These are phyloP conservation scores for Tenthredo distinguenda DNA, from an alignment of 2,888 invertebrate genomes.

Conservation along the genomic window DNA sequence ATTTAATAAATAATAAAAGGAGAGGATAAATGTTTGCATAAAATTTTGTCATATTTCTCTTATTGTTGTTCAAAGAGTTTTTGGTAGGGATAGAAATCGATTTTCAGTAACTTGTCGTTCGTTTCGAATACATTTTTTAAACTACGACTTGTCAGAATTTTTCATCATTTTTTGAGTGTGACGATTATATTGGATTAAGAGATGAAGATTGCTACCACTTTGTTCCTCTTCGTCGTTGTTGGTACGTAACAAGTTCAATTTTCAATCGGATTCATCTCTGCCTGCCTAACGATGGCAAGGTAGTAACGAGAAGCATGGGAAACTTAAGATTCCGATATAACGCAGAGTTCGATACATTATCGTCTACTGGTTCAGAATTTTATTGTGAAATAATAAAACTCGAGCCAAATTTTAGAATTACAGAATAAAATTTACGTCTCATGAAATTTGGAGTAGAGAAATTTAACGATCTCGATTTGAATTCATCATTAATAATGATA, in stretches of 20 bases:
- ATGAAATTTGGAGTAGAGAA: neutral
- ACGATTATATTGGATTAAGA: conserved; percentile 48
- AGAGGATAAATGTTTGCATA: neutral
- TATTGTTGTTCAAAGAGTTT: neutral
- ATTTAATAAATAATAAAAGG: neutral
- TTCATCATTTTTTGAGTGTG: conserved; percentile 19
- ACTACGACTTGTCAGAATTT: too few species aligned
- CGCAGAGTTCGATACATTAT: too few species aligned
- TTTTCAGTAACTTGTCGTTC: neutral
- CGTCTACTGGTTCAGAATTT: neutral
- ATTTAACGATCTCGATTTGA: neutral
- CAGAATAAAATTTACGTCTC: neutral
- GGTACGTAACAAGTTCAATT: conserved; percentile 67
- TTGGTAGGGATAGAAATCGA: neutral
- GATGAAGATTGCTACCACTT: conserved; percentile 73
- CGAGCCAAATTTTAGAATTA: neutral
- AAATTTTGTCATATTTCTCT: neutral
- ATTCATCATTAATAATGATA: neutral
- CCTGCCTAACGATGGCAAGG: neutral
- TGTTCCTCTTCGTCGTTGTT: conserved; percentile 72
- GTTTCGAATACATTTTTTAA: neutral
- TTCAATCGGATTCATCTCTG: neutral
- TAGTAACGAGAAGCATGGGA: neutral
- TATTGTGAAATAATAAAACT: neutral
- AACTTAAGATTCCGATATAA: neutral